Evolutionary conservation across 2,888 invertebrate species (phyloP), one percentile per base, ranked within the genome.

Genomic region (Tortricodes alternella): DNA sequence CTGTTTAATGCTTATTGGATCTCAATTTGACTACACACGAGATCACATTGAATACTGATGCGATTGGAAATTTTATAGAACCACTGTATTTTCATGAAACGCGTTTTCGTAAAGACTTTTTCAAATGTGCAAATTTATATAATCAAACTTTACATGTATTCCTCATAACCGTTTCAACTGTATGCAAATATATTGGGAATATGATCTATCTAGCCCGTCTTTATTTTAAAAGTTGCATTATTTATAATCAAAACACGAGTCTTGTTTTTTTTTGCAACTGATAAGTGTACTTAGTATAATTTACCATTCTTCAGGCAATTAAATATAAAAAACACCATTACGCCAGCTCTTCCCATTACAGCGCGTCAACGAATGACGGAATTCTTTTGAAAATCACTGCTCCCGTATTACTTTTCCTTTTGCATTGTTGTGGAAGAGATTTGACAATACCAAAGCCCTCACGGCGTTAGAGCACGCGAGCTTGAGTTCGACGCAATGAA

Each of bases 1-100:
- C 58, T 24, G 58, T 64, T 65, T 65, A 62, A 68, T 61, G 61
- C 61, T 65, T 67, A 69, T 64, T 39, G 62, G 61, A 60, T 56
- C 63, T 66, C 65, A 62, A 65, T 66, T 53, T 44, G 27, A 48
- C 46, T 46, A 35, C 52, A 60, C 27, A 46, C 39, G 41, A 44
- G 43, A 49, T 49, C 37, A 18, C 35, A 35, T 18, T 35, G 37
- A 37, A 38, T 51, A 29, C 37, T 29, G 34, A 39, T 50, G 44
- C 37, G 44, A 57, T 46, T 51, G 38, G 32, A 49, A 46, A 37
- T 29, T 49, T 55, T 35, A 49, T 49, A 32, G 21, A 43, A 15
- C 39, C 16, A 34, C 44, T 52, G 34, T 46, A 27, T 39, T 46
- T 39, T 34, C 21, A 49, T 43, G 19, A 24, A 41, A 48, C n/a